A percentile compares a stretch with the other conserved stretches of the same genome.
phyloP scores from a whole-genome alignment of 2,113 vertebrate species.

The Stercorarius parasiticus region DNA sequence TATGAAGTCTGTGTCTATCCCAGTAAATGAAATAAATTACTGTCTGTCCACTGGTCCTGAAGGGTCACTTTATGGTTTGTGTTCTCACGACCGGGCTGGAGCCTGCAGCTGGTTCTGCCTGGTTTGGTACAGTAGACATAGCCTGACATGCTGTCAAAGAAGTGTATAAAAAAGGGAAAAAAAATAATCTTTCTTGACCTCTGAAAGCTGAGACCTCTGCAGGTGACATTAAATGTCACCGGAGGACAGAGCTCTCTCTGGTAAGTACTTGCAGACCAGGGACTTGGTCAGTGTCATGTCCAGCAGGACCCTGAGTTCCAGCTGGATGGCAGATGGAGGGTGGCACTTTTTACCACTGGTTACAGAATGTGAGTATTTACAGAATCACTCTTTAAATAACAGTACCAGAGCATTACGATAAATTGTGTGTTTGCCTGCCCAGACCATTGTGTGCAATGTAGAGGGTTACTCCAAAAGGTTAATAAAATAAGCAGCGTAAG shows the following conservation, averaged over 20 bases:
- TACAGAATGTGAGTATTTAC: background rate
- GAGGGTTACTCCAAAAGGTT: background rate
- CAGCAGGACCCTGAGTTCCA: background rate
- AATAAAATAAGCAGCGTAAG: background rate
- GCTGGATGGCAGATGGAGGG: background rate
- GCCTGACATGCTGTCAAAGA: background rate
- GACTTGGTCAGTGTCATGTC: background rate
- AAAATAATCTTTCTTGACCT: background rate
- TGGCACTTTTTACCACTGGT: background rate
- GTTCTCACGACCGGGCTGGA: fast-evolving
- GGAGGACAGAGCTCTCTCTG: background rate
- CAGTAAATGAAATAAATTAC: background rate
- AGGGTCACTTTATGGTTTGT: background rate
- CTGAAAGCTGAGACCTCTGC: background rate
- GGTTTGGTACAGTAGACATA: background rate
- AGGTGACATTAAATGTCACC: background rate
- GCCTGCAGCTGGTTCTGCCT: background rate
- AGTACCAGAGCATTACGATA: background rate
- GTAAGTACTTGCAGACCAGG: background rate
- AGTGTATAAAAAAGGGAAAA: background rate
- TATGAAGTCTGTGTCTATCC: background rate
- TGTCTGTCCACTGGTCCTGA: background rate
- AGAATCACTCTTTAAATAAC: background rate
- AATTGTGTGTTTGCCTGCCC: background rate
- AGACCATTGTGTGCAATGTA: background rate